A percentile compares a stretch with the other conserved stretches of the same genome.
phyloP scores from a whole-genome alignment of 2,888 invertebrate genomes.

The Melanotus villosus region DNA sequence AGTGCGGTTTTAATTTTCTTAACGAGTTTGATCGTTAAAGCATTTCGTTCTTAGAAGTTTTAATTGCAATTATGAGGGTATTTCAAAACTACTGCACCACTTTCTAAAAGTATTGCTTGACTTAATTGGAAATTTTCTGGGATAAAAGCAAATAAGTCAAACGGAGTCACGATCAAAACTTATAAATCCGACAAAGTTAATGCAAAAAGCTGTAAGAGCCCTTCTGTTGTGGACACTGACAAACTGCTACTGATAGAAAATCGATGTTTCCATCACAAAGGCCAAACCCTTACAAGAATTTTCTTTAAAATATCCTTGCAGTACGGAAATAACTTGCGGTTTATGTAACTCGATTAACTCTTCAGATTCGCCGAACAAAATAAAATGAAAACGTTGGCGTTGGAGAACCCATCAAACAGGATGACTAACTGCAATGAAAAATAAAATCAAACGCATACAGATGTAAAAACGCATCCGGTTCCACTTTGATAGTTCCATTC shows the following conservation, averaged over 20 bases:
- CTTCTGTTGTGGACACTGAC: conserved; percentile 24
- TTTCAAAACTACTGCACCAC: not conserved
- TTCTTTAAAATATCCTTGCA: conserved; percentile 14
- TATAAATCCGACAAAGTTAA: conserved; percentile 10
- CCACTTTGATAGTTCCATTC: conserved; percentile 39
- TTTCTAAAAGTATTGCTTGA: not conserved
- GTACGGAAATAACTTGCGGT: not conserved
- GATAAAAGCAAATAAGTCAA: not conserved
- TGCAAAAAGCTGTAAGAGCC: conserved; percentile 9
- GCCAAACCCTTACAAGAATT: conserved; percentile 12
- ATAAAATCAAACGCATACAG: not conserved
- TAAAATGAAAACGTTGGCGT: no score
- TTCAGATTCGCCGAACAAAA: no score
- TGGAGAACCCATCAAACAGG: no score
- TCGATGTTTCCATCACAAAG: conserved; percentile 28
- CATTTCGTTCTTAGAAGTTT: conserved; percentile 8
- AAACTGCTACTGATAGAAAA: conserved; percentile 29
- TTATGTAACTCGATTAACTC: conserved; percentile 1
- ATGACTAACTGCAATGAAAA: not conserved
- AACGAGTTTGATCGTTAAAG: conserved; percentile 25
- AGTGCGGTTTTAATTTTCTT: conserved; percentile 18
- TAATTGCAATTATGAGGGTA: conserved; percentile 21
- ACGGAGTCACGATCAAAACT: conserved; percentile 2
- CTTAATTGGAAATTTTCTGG: not conserved
- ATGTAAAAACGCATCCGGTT: conserved; percentile 34